Conservation (phyloP, 2,888 invertebrate genomes). For the Dusona sp. region DNA sequence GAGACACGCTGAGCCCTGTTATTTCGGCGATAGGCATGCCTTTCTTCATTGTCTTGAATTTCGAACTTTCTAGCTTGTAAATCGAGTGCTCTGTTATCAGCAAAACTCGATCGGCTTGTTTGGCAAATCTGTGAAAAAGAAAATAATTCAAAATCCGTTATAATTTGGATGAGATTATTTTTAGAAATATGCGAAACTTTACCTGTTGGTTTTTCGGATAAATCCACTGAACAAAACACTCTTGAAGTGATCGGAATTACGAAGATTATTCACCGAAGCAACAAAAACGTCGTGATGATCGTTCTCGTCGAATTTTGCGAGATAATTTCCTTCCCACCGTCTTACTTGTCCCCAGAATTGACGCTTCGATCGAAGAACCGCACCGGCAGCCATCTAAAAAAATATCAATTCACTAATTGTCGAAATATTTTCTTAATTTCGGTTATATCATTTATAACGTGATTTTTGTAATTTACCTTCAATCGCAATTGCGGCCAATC, state of each 20-base stretch:
- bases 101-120: conserved; percentile 94
- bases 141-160: neutral
- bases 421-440: neutral
- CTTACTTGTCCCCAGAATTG: conserved; percentile 91
- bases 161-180: neutral
- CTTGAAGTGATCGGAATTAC: conserved; percentile 88
- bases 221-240: conserved; percentile 84
- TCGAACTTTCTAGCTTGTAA: conserved; percentile 94
- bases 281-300: conserved; percentile 88
- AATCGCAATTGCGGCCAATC: conserved; percentile 95
- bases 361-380: conserved; percentile 89
- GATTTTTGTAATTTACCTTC: conserved; percentile 85
- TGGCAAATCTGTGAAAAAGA: conserved; percentile 86
- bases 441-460: neutral
- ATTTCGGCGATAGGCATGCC: conserved; percentile 93
- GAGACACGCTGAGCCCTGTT: conserved; percentile 94
- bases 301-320: conserved; percentile 89
- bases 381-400: conserved; percentile 89
- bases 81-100: conserved; percentile 93
- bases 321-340: conserved; percentile 94
- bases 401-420: neutral
- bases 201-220: conserved; percentile 82
- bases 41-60: conserved; percentile 95
- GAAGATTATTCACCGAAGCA: conserved; percentile 89
- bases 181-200: neutral